These are phyloP conservation scores for Rhineura floridana DNA, from an alignment of 2,113 vertebrate genomes.

Conservation along the genomic window DNA sequence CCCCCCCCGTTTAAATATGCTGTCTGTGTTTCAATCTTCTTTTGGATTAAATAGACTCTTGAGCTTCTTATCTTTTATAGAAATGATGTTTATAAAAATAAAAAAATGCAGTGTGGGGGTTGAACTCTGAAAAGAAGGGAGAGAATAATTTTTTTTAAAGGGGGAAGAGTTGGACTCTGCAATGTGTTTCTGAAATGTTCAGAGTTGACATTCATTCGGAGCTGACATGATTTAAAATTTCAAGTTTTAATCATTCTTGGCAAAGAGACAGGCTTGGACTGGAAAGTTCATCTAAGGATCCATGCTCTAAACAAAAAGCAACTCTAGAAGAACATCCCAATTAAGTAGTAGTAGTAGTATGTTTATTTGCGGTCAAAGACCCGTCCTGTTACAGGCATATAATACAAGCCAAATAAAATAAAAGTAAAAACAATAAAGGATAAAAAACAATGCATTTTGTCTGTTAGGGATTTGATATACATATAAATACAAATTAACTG, in stretches of 20 bases:
- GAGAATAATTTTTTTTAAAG: neutral
- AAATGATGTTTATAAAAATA: conserved; percentile 23
- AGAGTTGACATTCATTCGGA: conserved; percentile 6
- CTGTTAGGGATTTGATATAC: too few relatives aligned
- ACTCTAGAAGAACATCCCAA: neutral
- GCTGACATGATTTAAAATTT: neutral
- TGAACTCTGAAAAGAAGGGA: neutral
- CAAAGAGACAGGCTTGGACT: neutral
- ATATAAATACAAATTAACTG: too few relatives aligned
- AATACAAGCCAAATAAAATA: too few relatives aligned
- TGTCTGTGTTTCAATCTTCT: conserved; percentile 15
- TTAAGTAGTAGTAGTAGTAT: too few relatives aligned
- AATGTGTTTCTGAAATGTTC: neutral
- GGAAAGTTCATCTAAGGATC: neutral
- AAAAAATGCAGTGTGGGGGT: conserved; percentile 7
- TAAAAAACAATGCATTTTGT: too few relatives aligned
- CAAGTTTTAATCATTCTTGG: conserved; percentile 33
- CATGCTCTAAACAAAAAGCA: neutral
- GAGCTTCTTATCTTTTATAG: conserved; percentile 34
- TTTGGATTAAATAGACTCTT: conserved; percentile 33
- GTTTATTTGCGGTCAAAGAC: too few relatives aligned
- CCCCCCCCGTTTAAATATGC: neutral
- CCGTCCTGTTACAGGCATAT: too few relatives aligned
- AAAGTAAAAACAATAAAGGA: too few relatives aligned
- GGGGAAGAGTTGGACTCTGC: neutral